Evolutionary conservation across 2,888 invertebrate genomes (phyloP).

Genomic region (Vanessa cardui): DNA sequence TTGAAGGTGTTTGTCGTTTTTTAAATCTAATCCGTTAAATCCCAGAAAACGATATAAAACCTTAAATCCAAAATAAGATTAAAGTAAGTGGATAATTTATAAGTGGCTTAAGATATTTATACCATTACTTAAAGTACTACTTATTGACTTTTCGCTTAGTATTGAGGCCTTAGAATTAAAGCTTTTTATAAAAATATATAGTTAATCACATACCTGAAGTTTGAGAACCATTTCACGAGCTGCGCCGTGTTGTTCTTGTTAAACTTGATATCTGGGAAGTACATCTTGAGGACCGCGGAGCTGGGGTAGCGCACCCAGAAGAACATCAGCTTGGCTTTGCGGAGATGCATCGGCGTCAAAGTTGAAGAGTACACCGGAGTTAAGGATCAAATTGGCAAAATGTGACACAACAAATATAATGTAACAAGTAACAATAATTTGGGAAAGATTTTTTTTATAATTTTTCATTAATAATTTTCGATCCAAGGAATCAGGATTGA

Average conservation of each 20-base stretch:
- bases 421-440: background rate
- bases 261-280: conserved; percentile 99
- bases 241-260: conserved; percentile 99
- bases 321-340: conserved; percentile 99
- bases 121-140: conserved; percentile 17
- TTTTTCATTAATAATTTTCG: conserved; percentile 7
- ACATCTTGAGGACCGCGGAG: conserved; percentile 99
- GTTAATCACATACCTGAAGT: conserved; percentile 94
- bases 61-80: conserved; percentile 27
- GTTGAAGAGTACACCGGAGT: conserved; percentile 96
- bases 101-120: conserved; percentile 32
- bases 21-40: conserved; percentile 16
- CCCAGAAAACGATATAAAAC: conserved; percentile 14
- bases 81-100: conserved; percentile 25
- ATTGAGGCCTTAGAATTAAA: conserved; percentile 24
- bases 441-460: background rate
- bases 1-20: background rate
- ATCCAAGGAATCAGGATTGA: conserved; percentile 40
- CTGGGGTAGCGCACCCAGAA: conserved; percentile 99
- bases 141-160: conserved; percentile 5
- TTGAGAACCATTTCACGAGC: conserved; percentile 99
- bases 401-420: background rate
- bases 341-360: conserved; percentile 99
- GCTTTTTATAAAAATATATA: conserved; percentile 21
- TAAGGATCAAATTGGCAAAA: conserved; percentile 82